Evolutionary conservation across 1,140 invertebrate species (phyloP).

Genomic region (Drosophila leontia): DNA sequence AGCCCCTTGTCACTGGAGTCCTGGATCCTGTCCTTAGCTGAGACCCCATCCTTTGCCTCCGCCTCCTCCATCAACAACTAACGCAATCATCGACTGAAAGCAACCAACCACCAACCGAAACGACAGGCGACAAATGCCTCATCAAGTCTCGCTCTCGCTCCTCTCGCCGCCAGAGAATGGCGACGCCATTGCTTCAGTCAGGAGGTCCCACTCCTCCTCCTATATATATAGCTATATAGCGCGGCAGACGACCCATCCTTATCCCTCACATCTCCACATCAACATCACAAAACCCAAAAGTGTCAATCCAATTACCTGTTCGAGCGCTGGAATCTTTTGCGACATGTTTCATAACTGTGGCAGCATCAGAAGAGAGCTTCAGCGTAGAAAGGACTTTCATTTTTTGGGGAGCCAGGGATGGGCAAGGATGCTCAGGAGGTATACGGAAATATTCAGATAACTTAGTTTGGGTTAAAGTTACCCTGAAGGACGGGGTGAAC

Average conservation of each 20-base stretch:
- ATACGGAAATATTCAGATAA: constrained; percentile 9
- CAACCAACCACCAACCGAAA: constrained; percentile 64
- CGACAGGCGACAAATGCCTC: constrained; percentile 68
- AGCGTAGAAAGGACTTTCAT: constrained; percentile 54
- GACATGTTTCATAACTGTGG: constrained; percentile 82
- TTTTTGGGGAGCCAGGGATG: constrained; percentile 45
- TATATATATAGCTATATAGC: constrained; percentile 14
- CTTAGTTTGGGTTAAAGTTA: constrained; percentile 4
- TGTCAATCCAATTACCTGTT: constrained; percentile 84
- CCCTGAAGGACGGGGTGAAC: not conserved
- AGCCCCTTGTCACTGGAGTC: constrained; percentile 24
- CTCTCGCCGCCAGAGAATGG: constrained; percentile 29
- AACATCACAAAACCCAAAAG: constrained; percentile 76
- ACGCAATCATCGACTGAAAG: constrained; percentile 78
- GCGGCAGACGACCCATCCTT: constrained; percentile 24
- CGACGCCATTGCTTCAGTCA: constrained; percentile 46
- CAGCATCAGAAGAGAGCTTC: constrained; percentile 10
- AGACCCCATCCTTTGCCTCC: constrained; percentile 4
- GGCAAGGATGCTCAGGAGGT: constrained; percentile 3
- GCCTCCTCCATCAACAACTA: constrained; percentile 67
- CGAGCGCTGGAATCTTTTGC: constrained; percentile 82
- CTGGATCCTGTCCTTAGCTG: constrained; percentile 10
- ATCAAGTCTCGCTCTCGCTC: constrained; percentile 72
- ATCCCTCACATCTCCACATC: constrained; percentile 38
- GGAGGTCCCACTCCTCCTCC: not conserved